phyloP scores from a whole-genome alignment of 2,888 invertebrate genomes.

The Rapana venosa region DNA sequence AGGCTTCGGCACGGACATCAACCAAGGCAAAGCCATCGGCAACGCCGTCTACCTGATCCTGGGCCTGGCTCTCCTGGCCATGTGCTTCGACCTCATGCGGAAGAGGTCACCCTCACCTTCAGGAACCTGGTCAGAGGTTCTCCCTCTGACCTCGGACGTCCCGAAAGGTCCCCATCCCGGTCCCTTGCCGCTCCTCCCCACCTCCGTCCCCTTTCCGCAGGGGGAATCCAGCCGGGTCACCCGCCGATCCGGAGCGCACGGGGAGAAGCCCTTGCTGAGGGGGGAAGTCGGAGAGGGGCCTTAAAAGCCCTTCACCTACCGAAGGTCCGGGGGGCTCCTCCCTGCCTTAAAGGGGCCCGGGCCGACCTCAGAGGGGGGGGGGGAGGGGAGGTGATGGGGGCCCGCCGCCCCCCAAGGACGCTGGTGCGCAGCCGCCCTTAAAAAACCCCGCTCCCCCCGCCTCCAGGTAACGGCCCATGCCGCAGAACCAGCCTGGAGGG shows the following conservation, averaged over 20 bases:
- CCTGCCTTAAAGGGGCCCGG: not conserved
- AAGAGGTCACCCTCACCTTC: slow-evolving; percentile 75
- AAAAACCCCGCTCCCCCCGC: not conserved
- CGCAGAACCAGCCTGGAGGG: not conserved
- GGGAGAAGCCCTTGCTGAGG: not conserved
- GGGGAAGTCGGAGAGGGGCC: not conserved
- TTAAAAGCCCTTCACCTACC: not conserved
- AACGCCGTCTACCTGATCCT: slow-evolving; percentile 78
- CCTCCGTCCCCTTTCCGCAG: not conserved
- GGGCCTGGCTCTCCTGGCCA: slow-evolving; percentile 79
- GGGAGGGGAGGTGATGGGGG: not conserved
- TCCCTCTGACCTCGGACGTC: not conserved
- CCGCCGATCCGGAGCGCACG: not conserved
- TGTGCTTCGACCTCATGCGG: slow-evolving; percentile 80
- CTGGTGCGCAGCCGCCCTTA: not conserved
- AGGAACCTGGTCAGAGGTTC: not conserved
- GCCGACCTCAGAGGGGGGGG: not conserved
- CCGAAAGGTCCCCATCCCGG: not conserved
- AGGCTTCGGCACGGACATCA: not conserved
- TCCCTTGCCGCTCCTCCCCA: no score
- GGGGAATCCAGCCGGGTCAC: not conserved
- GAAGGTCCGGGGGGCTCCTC: not conserved
- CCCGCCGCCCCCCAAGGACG: not conserved
- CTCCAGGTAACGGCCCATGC: slow-evolving; percentile 12
- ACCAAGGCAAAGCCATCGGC: not conserved